These are phyloP conservation scores for Drosophila cardini DNA, from an alignment of 1,140 invertebrate genomes.

Conservation along the genomic window DNA sequence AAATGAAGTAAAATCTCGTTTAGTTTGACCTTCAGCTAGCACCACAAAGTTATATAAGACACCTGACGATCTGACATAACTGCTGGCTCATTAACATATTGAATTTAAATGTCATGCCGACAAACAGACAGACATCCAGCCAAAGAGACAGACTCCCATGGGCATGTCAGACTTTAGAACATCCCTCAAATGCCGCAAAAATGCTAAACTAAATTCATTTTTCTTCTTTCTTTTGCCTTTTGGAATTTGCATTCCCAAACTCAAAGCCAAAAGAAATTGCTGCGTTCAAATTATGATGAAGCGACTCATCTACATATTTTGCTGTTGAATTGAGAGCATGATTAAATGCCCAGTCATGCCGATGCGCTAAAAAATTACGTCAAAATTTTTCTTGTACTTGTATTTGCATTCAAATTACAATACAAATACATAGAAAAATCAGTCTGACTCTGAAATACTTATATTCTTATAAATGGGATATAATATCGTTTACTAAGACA, in stretches of 20 bases:
- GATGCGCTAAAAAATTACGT: slow-evolving; percentile 43
- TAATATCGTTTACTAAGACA: no score
- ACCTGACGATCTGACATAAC: slow-evolving; percentile 39
- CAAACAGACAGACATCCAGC: slow-evolving; percentile 3
- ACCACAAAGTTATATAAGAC: slow-evolving; percentile 19
- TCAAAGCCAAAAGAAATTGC: slow-evolving; percentile 45
- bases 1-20: neutral
- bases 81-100: slow-evolving; percentile 72
- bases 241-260: slow-evolving; percentile 65
- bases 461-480: no score
- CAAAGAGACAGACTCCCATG: slow-evolving; percentile 16
- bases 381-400: neutral
- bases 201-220: slow-evolving; percentile 57
- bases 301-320: slow-evolving; percentile 67
- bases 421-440: neutral
- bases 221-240: slow-evolving; percentile 45
- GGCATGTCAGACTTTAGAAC: slow-evolving; percentile 16
- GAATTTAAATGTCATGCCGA: slow-evolving; percentile 75
- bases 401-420: neutral
- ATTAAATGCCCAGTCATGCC: slow-evolving; percentile 64
- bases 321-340: slow-evolving; percentile 56
- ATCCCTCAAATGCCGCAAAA: neutral
- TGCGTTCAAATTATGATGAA: slow-evolving; percentile 33
- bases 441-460: neutral
- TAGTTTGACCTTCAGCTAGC: slow-evolving; percentile 26